Evolutionary conservation across 2,888 invertebrate species (phyloP).

Genomic region (Phortica okadai): DNA sequence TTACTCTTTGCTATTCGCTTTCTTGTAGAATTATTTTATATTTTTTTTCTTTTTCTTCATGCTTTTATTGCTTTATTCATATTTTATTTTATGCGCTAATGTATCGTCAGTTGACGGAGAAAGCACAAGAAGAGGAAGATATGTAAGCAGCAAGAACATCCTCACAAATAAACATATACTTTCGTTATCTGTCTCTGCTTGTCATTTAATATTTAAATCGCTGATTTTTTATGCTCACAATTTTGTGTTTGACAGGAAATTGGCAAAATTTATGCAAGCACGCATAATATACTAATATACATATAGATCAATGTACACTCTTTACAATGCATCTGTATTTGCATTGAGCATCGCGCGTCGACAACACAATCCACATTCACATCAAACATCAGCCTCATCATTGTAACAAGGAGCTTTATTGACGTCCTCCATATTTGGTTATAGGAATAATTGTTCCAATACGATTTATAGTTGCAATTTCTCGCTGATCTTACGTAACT

Average conservation of each 20-base stretch:
- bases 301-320: neutral
- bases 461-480: neutral
- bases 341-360: neutral
- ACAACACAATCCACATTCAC: neutral
- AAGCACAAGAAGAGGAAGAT: too few species aligned
- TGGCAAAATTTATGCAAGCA: constrained; percentile 8
- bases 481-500: neutral
- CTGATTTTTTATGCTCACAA: constrained; percentile 31
- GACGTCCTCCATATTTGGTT: neutral
- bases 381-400: neutral
- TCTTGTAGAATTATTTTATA: constrained; percentile 45
- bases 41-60: constrained; percentile 45
- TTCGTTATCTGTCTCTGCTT: neutral
- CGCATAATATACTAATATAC: neutral
- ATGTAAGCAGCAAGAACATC: too few species aligned
- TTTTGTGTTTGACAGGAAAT: constrained; percentile 23
- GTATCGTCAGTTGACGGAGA: neutral
- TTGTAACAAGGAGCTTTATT: too few species aligned
- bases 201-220: constrained; percentile 16
- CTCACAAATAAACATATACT: too few species aligned
- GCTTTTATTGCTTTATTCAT: constrained; percentile 57
- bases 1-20: neutral
- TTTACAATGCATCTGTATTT: neutral
- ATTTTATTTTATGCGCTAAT: constrained; percentile 48
- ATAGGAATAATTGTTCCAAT: neutral